Conservation (phyloP, 2,113 vertebrate species). For the Numenius arquata region DNA sequence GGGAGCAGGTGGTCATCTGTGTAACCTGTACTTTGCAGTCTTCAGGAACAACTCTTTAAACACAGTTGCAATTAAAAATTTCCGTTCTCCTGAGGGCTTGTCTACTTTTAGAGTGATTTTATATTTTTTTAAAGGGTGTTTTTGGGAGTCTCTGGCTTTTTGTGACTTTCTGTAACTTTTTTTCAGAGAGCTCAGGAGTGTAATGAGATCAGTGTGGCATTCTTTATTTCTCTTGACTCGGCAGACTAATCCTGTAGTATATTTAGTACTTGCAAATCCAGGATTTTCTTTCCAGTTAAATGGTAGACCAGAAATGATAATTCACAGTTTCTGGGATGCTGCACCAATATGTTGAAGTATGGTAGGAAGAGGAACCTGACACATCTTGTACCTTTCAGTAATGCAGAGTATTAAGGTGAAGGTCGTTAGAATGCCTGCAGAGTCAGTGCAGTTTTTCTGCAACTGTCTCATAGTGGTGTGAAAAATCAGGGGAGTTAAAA, state of each 20-base stretch:
- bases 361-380: neutral
- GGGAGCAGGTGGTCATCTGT: neutral
- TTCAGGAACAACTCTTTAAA: neutral
- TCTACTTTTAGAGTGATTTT: neutral
- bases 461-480: neutral
- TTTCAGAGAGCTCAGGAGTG: neutral
- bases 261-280: neutral
- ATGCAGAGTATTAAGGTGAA: neutral
- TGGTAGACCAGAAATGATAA: neutral
- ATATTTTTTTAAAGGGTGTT: neutral
- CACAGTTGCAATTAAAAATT: neutral
- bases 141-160: neutral
- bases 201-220: neutral
- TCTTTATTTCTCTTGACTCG: neutral
- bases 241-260: neutral
- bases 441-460: slow-evolving; percentile 13
- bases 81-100: neutral
- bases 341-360: neutral
- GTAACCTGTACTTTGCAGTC: neutral
- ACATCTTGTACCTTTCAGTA: neutral
- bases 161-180: neutral
- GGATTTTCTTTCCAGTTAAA: neutral
- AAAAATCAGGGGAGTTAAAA: neutral
- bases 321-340: neutral
- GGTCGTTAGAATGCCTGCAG: slow-evolving; percentile 1